These are phyloP conservation scores for Odocoileus hemionus DNA, from an alignment of 2,113 vertebrate species.

Conservation along the genomic window DNA sequence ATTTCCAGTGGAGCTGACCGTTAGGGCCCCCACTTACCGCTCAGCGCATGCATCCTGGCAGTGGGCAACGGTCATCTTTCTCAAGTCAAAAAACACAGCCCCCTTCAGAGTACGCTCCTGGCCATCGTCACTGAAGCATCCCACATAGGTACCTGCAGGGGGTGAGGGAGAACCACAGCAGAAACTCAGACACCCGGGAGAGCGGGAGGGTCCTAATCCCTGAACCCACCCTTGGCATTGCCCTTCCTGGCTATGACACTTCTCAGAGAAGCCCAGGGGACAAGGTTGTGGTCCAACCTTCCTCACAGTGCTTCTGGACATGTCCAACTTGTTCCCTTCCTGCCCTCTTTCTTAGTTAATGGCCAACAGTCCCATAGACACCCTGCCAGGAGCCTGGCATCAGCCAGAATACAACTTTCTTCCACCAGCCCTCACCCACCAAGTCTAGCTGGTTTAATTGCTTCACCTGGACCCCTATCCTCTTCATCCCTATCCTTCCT, in stretches of 20 bases:
- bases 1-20: neutral
- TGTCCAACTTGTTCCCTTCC: neutral
- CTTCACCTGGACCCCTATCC: neutral
- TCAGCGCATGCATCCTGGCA: conserved; percentile 96
- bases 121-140: conserved; percentile 90
- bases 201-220: rapidly evolving
- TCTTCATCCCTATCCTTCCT: rapidly evolving
- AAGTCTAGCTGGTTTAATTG: neutral
- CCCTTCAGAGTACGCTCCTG: conserved; percentile 91
- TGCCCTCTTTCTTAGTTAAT: neutral
- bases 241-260: no score
- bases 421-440: neutral
- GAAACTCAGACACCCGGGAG: neutral
- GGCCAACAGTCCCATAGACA: neutral
- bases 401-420: neutral
- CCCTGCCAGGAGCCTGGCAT: neutral
- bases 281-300: neutral
- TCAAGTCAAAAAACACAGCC: conserved; percentile 93
- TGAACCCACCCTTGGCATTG: neutral
- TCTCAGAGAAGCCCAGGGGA: neutral
- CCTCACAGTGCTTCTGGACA: neutral
- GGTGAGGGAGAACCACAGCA: neutral
- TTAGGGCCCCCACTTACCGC: conserved; percentile 82
- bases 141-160: conserved; percentile 80
- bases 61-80: conserved; percentile 94